These are phyloP conservation scores for Trichogramma evanescens DNA, from an alignment of 2,888 invertebrate genomes.

Conservation along the genomic window DNA sequence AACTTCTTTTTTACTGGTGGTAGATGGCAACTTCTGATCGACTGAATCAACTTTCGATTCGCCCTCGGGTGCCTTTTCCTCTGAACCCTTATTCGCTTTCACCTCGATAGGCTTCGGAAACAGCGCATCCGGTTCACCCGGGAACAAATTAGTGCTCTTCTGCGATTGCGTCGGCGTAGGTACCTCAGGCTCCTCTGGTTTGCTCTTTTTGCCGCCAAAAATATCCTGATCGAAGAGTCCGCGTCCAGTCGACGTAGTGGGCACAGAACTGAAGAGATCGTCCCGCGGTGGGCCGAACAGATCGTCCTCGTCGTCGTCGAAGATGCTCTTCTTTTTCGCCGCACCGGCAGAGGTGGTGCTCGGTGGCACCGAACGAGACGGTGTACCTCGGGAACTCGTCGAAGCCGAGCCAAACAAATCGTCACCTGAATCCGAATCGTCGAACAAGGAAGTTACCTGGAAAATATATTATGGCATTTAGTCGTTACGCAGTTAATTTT, in stretches of 20 bases:
- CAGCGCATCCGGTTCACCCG: not conserved
- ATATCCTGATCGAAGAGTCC: too few species aligned
- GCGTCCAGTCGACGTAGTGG: not conserved
- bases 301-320: slow-evolving; percentile 35
- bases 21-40: too few species aligned
- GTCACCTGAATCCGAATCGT: slow-evolving; percentile 42
- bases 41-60: too few species aligned
- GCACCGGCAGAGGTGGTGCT: slow-evolving; percentile 4
- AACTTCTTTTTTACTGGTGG: too few species aligned
- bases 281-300: slow-evolving; percentile 27
- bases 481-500: not conserved
- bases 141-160: too few species aligned
- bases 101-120: not conserved
- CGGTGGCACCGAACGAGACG: slow-evolving; percentile 8
- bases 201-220: too few species aligned
- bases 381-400: slow-evolving; percentile 33
- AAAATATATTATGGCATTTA: not conserved
- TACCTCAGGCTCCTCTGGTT: too few species aligned
- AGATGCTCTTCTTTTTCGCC: slow-evolving; percentile 27
- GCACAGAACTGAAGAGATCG: slow-evolving; percentile 32
- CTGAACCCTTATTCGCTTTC: too few species aligned
- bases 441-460: slow-evolving; percentile 33
- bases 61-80: too few species aligned
- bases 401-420: slow-evolving; percentile 40
- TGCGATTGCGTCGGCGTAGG: too few species aligned